Base-by-base conservation (phyloP, 2,113 vertebrate genomes). In the Sisor rabdophorus region DNA sequence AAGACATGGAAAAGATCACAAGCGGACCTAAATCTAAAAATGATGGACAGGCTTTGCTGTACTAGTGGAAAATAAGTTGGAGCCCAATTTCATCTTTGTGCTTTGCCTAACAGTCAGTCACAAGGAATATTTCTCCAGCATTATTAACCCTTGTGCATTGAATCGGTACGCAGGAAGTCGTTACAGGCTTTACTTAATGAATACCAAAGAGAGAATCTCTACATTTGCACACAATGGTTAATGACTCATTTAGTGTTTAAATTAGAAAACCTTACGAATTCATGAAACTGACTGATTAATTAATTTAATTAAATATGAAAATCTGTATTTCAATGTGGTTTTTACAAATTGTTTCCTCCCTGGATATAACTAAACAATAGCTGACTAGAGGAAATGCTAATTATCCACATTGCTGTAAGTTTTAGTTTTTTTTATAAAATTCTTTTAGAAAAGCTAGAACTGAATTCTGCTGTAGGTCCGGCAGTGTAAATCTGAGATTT, bases 391-490 rank as follows among this genome's bases (percentile, higher is more conserved):
- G 54, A 47, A 7, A 59, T 28, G 24, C n/a, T 12, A 53, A 24
- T 19, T 71, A 71, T 17, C 19, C 0, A 11, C n/a, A 22, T 16
- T 63, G 32, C 56, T 60, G 44, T 56, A 13, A 22, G 11, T n/a
- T 56, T 72, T 56, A 12, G 15, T 44, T 56, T 24, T 22, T 12
- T n/a, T 56, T 71, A 36, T 20, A 15, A 30, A 3, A 15, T 60
- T 65, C 61, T 56, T 24, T 24, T 32, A 64, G 15, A 13, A n/a
- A 24, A 52, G 5, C 12, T 28, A 50, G 65, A 19, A n/a, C 64
- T 77, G 67, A 67, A 85, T 80, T 79, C 80, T 82, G 58, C 82
- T 81, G 77, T 82, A 82, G 12, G 82, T 73, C 6, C 53, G 65
- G 60, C 82, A 82, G 19, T 81, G 54, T 30, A 58, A 24, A 22